Evolutionary conservation across 2,797 vertebrate genomes (phyloP).

Genomic region (Paratrypauchen microcephalus): DNA sequence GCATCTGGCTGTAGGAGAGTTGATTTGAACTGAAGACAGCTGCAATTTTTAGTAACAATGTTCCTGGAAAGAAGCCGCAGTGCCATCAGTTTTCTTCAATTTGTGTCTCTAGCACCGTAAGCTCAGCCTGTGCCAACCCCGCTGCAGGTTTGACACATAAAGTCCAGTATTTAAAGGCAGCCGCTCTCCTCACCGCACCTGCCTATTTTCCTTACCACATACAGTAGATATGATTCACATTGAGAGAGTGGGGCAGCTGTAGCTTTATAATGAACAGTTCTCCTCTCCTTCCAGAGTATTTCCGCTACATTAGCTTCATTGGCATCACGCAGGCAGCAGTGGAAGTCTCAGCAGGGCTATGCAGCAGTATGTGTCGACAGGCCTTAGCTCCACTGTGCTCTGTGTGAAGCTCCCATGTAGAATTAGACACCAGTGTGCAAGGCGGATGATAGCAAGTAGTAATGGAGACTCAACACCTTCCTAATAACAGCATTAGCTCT

Average conservation of each 20-base stretch:
- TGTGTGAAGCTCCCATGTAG: constrained; percentile 65
- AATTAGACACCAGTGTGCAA: constrained; percentile 67
- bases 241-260: constrained; percentile 48
- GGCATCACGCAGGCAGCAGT: constrained; percentile 57
- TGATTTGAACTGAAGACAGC: constrained; percentile 60
- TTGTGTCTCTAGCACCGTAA: constrained; percentile 63
- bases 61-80: constrained; percentile 57
- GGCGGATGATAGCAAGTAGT: constrained; percentile 64
- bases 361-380: constrained; percentile 66
- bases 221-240: constrained; percentile 39
- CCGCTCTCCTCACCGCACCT: constrained; percentile 50
- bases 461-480: constrained; percentile 66
- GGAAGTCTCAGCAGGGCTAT: constrained; percentile 63
- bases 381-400: constrained; percentile 55
- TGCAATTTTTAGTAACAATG: constrained; percentile 54
- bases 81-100: constrained; percentile 67
- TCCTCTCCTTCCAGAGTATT: constrained; percentile 54
- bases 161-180: constrained; percentile 53
- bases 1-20: constrained; percentile 46
- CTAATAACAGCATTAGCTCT: constrained; percentile 58
- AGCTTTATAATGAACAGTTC: constrained; percentile 64
- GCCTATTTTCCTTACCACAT: constrained; percentile 20
- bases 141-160: constrained; percentile 61
- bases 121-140: constrained; percentile 52
- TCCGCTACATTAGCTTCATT: constrained; percentile 67